These are phyloP conservation scores for Enteromius thamalakanensis DNA, from an alignment of 2,797 vertebrate genomes.

Conservation along the genomic window DNA sequence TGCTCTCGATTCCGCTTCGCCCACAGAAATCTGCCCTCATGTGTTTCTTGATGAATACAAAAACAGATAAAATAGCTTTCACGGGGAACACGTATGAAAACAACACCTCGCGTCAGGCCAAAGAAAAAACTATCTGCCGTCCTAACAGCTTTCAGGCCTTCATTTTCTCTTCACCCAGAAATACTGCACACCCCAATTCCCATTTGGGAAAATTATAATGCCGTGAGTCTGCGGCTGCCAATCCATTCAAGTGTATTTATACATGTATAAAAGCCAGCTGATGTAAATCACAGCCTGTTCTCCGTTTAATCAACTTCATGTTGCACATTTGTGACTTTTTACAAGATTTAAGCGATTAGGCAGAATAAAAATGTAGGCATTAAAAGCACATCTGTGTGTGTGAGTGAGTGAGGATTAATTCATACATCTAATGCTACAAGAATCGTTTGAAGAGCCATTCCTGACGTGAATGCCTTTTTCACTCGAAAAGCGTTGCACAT, in stretches of 20 bases:
- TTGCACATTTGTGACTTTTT: slow-evolving; percentile 37
- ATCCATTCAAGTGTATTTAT: slow-evolving; percentile 35
- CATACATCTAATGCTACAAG: background rate
- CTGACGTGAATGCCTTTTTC: background rate
- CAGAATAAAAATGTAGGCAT: slow-evolving; percentile 19
- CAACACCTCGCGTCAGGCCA: background rate
- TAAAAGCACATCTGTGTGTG: slow-evolving; percentile 19
- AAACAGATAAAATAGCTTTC: background rate
- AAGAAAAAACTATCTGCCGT: background rate
- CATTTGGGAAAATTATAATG: slow-evolving; percentile 27
- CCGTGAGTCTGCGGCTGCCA: slow-evolving; percentile 6
- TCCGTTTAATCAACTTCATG: slow-evolving; percentile 25
- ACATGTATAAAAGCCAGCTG: slow-evolving; percentile 17
- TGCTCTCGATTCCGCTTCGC: background rate
- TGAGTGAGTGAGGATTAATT: background rate
- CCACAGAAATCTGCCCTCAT: slow-evolving; percentile 25
- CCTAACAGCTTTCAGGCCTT: slow-evolving; percentile 32
- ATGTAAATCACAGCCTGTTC: slow-evolving; percentile 41
- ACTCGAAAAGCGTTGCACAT: background rate
- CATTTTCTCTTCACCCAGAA: slow-evolving; percentile 20
- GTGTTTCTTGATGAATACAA: background rate
- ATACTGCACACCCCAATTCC: background rate
- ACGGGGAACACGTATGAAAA: background rate
- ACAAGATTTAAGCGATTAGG: slow-evolving; percentile 36
- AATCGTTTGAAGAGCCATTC: background rate